Evolutionary conservation across 2,797 vertebrate species (phyloP), one percentile per base, ranked within the genome.

Genomic region (Ctenopoma multispine): DNA sequence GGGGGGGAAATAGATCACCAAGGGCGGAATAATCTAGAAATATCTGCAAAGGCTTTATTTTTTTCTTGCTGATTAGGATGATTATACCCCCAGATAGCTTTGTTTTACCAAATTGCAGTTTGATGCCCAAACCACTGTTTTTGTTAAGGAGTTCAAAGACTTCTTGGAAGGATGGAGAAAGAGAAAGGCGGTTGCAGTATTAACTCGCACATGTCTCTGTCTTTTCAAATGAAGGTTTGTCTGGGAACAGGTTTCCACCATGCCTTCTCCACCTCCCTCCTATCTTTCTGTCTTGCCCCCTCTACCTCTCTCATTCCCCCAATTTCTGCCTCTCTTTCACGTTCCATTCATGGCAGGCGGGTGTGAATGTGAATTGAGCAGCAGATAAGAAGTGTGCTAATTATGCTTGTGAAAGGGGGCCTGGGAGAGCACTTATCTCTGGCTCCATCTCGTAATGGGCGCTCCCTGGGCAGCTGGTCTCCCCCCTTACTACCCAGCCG

Each of bases 361-460:
- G 93, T 94, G 93, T 94, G 94, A 95, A 95, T 94, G 92, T 93
- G 93, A 94, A 94, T 93, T 92, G 93, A 94, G 92, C 92, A 92
- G 93, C 93, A 93, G 94, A 95, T 95, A 95, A 95, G 95, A 94
- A 95, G 93, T 93, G 93, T 93, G 95, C 95, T 95, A 95, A 95
- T 95, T 95, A 95, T 92, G 93, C 90, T 90, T 90, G 90, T 94
- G 93, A 94, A 95, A 95, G 93, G 93, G 93, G 94, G 94, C 94
- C 94, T 94, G 93, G 93, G 95, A 95, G 95, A 95, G 94, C 93
- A 94, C 94, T 95, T 95, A 95, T 95, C 95, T 92, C 92, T 88
- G 84, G 91, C 95, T 95, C 94, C 92, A 95, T 95, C 94, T 95
- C 93, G 86, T 95, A 95, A 95, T 94, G 94, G 93, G 93, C 90